Percentiles rank a stretch among this genome's conserved stretches.
Conservation (phyloP, 2,113 vertebrate genomes). For the Pachypanchax playfairii region DNA sequence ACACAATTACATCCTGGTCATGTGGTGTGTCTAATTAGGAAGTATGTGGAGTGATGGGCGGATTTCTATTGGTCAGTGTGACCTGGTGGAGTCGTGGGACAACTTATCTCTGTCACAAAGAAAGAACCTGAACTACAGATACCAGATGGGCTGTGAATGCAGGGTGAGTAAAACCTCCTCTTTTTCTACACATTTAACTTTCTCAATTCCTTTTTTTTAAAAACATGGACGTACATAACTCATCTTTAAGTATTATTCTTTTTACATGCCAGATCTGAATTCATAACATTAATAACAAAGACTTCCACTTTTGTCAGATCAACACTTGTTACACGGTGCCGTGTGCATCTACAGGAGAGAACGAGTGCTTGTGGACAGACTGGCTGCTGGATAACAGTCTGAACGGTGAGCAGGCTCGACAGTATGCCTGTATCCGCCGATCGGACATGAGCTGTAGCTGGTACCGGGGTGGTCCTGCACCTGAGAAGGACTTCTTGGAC, state of each 20-base stretch:
- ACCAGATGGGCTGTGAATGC: slow-evolving; percentile 92
- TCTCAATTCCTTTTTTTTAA: background rate
- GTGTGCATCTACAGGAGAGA: slow-evolving; percentile 80
- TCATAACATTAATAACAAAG: no score
- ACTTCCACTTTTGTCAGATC: slow-evolving; percentile 80
- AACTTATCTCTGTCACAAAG: slow-evolving; percentile 88
- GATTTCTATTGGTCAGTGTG: slow-evolving; percentile 88
- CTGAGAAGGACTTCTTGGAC: slow-evolving; percentile 87
- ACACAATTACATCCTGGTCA: slow-evolving; percentile 3
- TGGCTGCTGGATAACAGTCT: slow-evolving; percentile 86
- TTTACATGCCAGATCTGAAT: background rate
- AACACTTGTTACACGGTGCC: slow-evolving; percentile 85
- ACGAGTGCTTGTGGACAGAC: slow-evolving; percentile 92
- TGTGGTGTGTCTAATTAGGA: slow-evolving; percentile 74
- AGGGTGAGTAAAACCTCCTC: slow-evolving; percentile 81
- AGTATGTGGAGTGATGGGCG: slow-evolving; percentile 85
- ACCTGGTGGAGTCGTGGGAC: slow-evolving; percentile 90
- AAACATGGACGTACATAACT: background rate
- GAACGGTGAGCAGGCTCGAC: slow-evolving; percentile 85
- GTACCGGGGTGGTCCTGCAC: slow-evolving; percentile 83
- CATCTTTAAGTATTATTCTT: background rate
- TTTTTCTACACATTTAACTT: slow-evolving; percentile 29
- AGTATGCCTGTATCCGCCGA: slow-evolving; percentile 88
- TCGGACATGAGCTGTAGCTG: slow-evolving; percentile 88
- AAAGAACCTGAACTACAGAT: slow-evolving; percentile 91